Conservation (phyloP, 2,888 invertebrate species). For the Sesia bembeciformis region DNA sequence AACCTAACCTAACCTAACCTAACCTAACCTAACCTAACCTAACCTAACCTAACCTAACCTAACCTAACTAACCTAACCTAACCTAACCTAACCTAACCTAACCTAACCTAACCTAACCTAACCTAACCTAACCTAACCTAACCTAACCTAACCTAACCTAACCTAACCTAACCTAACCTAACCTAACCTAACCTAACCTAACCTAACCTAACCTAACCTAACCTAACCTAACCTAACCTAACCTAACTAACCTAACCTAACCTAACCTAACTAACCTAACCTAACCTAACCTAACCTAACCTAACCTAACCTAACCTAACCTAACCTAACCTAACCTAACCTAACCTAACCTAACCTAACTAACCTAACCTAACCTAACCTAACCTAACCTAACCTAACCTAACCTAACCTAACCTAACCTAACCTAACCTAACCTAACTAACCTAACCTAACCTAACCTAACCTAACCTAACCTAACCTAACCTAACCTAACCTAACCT, state of each 20-base stretch:
- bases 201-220: not conserved
- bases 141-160: constrained; percentile 1
- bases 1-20: constrained; percentile 2
- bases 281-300: not conserved
- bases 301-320: not conserved
- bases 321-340: not conserved
- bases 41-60: constrained; percentile 1
- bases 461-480: constrained; percentile 11
- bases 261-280: not conserved
- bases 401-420: constrained; percentile 2
- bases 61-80: not conserved
- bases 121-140: not conserved
- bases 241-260: not conserved
- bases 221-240: not conserved
- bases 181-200: not conserved
- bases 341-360: not conserved
- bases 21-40: constrained; percentile 2
- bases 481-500: constrained; percentile 10
- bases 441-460: constrained; percentile 8
- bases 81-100: not conserved
- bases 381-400: not conserved
- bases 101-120: not conserved
- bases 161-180: constrained; percentile 1
- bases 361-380: too few species aligned
- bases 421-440: constrained; percentile 6